Percentiles rank a stretch among this genome's conserved stretches.
Evolutionary conservation across 1,140 invertebrate genomes (phyloP).

Genomic region (Trissolcus basalis): DNA sequence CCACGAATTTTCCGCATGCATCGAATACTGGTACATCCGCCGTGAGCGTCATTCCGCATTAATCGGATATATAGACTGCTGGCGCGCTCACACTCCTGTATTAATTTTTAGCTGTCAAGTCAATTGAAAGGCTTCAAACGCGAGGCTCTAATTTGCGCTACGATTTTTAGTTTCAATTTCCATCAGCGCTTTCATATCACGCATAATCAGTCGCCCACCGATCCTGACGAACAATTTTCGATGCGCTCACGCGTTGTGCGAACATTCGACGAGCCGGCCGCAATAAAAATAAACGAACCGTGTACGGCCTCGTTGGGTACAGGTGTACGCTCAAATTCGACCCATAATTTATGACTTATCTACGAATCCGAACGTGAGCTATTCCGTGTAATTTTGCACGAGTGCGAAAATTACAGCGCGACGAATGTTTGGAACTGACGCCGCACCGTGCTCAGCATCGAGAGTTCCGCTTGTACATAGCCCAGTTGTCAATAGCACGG

Average conservation of each 20-base stretch:
- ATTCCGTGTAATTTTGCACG: constrained; percentile 66
- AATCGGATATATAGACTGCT: constrained; percentile 50
- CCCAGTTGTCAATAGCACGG: constrained; percentile 72
- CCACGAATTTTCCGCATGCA: constrained; percentile 62
- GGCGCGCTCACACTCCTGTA: constrained; percentile 37
- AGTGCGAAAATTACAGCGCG: constrained; percentile 68
- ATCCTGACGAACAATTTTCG: too few species aligned
- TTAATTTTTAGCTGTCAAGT: constrained; percentile 58
- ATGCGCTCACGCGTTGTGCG: background rate
- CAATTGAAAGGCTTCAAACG: constrained; percentile 41
- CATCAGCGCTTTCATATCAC: constrained; percentile 7
- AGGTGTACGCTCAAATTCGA: constrained; percentile 43
- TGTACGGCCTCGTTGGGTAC: constrained; percentile 14
- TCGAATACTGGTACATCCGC: constrained; percentile 58
- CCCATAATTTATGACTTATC: constrained; percentile 69
- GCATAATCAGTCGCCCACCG: constrained; percentile 4
- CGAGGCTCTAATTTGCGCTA: constrained; percentile 31
- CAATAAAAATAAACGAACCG: constrained; percentile 1
- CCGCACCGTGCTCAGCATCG: constrained; percentile 63
- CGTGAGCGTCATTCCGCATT: constrained; percentile 58
- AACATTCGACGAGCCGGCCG: background rate
- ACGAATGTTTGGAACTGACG: constrained; percentile 66
- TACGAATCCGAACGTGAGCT: constrained; percentile 41
- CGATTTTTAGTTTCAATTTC: constrained; percentile 33
- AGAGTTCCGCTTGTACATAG: constrained; percentile 62